Conservation (phyloP, 2,888 invertebrate genomes). For the Microdon myrmicae region DNA sequence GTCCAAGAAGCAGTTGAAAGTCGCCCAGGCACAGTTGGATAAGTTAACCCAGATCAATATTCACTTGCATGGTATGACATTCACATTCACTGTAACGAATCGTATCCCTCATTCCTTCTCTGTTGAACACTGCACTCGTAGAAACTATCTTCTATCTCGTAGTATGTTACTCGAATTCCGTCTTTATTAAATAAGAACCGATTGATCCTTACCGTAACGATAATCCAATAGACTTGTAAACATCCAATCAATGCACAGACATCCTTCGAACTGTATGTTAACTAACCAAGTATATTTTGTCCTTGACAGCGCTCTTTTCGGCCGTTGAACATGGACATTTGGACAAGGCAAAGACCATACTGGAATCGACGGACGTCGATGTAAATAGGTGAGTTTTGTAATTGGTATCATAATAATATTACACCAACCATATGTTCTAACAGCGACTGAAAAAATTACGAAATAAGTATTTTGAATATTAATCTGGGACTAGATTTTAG, state of each 20-base stretch:
- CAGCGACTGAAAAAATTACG: too few species aligned
- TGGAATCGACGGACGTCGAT: slow-evolving; percentile 92
- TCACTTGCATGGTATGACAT: slow-evolving; percentile 86
- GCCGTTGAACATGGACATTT: slow-evolving; percentile 96
- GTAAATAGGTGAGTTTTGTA: slow-evolving; percentile 81
- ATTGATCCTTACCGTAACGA: slow-evolving; percentile 17
- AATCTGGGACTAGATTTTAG: too few species aligned
- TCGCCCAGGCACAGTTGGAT: slow-evolving; percentile 78
- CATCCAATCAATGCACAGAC: too few species aligned
- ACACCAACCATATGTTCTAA: too few species aligned
- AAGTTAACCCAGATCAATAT: slow-evolving; percentile 83
- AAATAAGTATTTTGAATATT: too few species aligned
- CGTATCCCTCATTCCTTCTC: neutral
- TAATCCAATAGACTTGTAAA: slow-evolving; percentile 14
- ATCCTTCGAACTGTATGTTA: too few species aligned
- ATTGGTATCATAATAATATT: too few species aligned
- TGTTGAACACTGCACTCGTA: neutral
- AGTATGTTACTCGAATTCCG: slow-evolving; percentile 46
- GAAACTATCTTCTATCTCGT: slow-evolving; percentile 10
- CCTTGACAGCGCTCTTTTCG: slow-evolving; percentile 86
- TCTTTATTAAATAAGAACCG: slow-evolving; percentile 13
- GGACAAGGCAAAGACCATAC: slow-evolving; percentile 89
- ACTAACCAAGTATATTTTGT: slow-evolving; percentile 56
- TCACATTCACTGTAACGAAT: too few species aligned
- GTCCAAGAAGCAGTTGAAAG: slow-evolving; percentile 76